A percentile compares a stretch with the other conserved stretches of the same genome.
Evolutionary conservation across 1,140 invertebrate genomes (phyloP).

Genomic region (Helicorthomorpha holstii): DNA sequence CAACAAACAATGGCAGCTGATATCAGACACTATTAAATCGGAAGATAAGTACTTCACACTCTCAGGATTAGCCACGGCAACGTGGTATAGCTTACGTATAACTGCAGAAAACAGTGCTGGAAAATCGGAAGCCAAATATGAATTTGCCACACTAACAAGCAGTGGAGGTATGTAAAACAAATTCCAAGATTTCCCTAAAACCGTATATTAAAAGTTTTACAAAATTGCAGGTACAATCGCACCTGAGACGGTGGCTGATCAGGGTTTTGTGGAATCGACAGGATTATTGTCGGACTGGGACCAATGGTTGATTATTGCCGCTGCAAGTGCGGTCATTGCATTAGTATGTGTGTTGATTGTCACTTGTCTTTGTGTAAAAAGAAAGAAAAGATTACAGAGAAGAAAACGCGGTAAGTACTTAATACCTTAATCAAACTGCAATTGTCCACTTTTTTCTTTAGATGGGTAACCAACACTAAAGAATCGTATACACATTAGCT

Average conservation of each 20-base stretch:
- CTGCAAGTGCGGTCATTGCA: background rate
- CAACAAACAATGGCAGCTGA: background rate
- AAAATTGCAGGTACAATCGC: background rate
- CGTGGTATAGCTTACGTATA: constrained; percentile 73
- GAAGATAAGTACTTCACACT: constrained; percentile 44
- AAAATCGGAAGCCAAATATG: constrained; percentile 79
- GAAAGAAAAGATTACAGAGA: background rate
- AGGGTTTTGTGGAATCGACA: background rate
- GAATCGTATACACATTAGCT: background rate
- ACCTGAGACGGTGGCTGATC: constrained; percentile 1
- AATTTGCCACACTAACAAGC: constrained; percentile 87
- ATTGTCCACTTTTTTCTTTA: no score
- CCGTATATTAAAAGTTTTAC: background rate
- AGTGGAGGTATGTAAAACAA: constrained; percentile 63
- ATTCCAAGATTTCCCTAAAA: no score
- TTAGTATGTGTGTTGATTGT: background rate
- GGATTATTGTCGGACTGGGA: background rate
- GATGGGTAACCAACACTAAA: background rate
- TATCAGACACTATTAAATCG: background rate
- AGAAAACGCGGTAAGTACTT: background rate
- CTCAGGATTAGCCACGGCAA: constrained; percentile 75
- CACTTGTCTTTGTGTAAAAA: background rate
- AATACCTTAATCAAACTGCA: background rate
- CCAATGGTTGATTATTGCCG: background rate
- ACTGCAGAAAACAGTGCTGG: constrained; percentile 92